Base-by-base conservation (phyloP, 2,797 vertebrate species). In the Petrocephalus schoutedeni region DNA sequence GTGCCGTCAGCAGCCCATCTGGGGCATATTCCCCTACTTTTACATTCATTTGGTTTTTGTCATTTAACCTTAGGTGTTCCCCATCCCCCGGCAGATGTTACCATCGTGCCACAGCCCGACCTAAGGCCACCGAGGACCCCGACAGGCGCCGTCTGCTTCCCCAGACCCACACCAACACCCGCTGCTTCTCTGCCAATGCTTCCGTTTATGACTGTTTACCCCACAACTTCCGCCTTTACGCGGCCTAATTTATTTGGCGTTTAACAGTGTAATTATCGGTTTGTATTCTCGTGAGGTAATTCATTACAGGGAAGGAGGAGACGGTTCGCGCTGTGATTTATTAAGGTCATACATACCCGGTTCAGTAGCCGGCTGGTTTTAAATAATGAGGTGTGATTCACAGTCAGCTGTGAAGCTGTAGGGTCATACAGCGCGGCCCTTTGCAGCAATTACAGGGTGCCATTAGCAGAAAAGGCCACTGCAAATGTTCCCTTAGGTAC, bases 331-430 rank as follows among this genome's bases (percentile, higher is more conserved):
- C 41, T n/a, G 74, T 19, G 74, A 80, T 80, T 80, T 80, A 80
- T 80, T 49, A 49, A 80, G 74, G 74, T 45, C 41, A 41, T 80
- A 41, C 74, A 21, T 9, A 80, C 45, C 74, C 41, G 45, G 74
- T 80, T 80, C 41, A 49, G 74, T 21, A 21, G 41, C 74, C 6
- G 41, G 74, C 41, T 41, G 2, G 74, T n/a, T 80, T 80, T 80
- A 80, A 80, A 80, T 80, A 80, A 80, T 80, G 74, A 45, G 74
- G 74, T 45, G 74, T 45, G 41, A 45, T 80, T 80, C 74, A 80
- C 41, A 80, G 36, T 80, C 74, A 10, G 41, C 74, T 49, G 16
- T 45, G 45, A 80, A 80, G 41, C 41, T 80, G 4, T 1, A 21
- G 41, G 41, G 41, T 49, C 41, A 80, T n/a, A 80, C 41, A 80